phyloP scores from a whole-genome alignment of 53 echinoderm and acorn worm species.

The Mesocentrotus franciscanus region DNA sequence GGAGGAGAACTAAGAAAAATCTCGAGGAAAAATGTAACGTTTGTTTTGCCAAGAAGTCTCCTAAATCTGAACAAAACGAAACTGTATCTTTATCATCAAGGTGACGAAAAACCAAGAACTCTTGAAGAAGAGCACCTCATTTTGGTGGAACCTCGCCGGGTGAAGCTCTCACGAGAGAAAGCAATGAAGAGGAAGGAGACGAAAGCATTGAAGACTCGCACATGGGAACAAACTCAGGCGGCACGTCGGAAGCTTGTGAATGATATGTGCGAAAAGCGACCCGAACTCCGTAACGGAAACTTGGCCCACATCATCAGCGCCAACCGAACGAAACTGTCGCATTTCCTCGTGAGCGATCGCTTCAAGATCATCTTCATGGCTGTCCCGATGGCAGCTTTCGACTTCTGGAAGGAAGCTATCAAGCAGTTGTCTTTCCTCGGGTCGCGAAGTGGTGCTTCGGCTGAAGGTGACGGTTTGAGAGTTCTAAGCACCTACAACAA shows the following conservation, averaged over 20 bases:
- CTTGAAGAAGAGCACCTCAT: slow-evolving; percentile 48
- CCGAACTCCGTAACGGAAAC: neutral
- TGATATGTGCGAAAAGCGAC: neutral
- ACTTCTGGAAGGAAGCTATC: neutral
- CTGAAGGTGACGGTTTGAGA: neutral
- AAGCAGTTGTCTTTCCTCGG: neutral
- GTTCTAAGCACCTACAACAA: slow-evolving; percentile 7
- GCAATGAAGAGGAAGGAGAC: neutral
- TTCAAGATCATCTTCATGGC: slow-evolving; percentile 13
- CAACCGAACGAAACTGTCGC: slow-evolving; percentile 3
- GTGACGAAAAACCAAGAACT: slow-evolving; percentile 1
- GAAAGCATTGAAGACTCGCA: neutral
- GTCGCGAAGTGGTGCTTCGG: neutral
- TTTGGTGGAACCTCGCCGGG: neutral
- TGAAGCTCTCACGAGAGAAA: neutral
- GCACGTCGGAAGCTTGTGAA: neutral
- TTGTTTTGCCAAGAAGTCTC: slow-evolving; percentile 18
- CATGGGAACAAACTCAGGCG: slow-evolving; percentile 42
- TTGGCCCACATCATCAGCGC: neutral
- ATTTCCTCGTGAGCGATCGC: slow-evolving; percentile 36
- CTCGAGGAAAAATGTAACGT: neutral
- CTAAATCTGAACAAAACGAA: neutral
- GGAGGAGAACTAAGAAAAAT: neutral
- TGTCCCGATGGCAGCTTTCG: slow-evolving; percentile 29
- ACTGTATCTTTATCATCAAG: neutral